phyloP scores from a whole-genome alignment of 2,888 invertebrate genomes.

The Aleiodes testaceus region DNA sequence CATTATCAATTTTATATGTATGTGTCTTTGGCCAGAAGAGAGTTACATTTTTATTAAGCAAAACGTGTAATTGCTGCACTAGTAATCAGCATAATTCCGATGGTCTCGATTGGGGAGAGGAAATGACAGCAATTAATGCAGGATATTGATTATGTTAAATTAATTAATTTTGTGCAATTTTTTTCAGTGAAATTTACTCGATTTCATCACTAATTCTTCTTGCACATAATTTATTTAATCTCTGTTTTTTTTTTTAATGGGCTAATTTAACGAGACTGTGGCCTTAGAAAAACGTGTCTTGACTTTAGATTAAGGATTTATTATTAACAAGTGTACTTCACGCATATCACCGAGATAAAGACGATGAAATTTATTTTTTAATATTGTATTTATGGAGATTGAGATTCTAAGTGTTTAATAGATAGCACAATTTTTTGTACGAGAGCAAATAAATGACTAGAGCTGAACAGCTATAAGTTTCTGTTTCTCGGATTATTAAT shows the following conservation, averaged over 20 bases:
- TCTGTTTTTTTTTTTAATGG: too few species aligned
- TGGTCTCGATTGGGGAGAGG: slow-evolving; percentile 90
- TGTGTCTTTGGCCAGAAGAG: slow-evolving; percentile 86
- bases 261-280: slow-evolving; percentile 15
- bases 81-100: slow-evolving; percentile 78
- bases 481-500: slow-evolving; percentile 12
- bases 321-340: neutral
- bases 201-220: neutral
- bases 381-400: slow-evolving; percentile 54
- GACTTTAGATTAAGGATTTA: slow-evolving; percentile 1
- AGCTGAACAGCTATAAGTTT: slow-evolving; percentile 21
- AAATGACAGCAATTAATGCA: slow-evolving; percentile 90
- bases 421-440: slow-evolving; percentile 44
- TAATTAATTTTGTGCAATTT: slow-evolving; percentile 21
- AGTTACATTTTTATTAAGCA: slow-evolving; percentile 84
- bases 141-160: slow-evolving; percentile 71
- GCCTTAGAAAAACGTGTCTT: slow-evolving; percentile 26
- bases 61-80: slow-evolving; percentile 80
- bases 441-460: slow-evolving; percentile 34
- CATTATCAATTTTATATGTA: slow-evolving; percentile 83
- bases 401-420: slow-evolving; percentile 34
- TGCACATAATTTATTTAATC: neutral
- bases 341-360: neutral
- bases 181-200: neutral
- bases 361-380: slow-evolving; percentile 45